These are phyloP conservation scores for Platycheirus albimanus DNA, from an alignment of 2,888 invertebrate species.

Conservation along the genomic window DNA sequence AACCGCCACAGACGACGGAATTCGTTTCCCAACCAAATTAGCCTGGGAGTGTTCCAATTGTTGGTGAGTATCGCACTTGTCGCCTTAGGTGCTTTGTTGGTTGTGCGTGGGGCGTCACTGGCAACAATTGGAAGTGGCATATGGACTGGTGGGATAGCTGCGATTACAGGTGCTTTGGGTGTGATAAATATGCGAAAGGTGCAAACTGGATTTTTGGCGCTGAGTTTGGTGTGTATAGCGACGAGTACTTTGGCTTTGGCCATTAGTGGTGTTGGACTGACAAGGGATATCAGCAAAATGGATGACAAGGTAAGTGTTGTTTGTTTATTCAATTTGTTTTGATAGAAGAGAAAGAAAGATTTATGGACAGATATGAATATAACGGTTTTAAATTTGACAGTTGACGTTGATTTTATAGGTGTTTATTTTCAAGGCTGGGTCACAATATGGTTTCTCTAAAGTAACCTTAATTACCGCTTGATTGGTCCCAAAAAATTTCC, in stretches of 20 bases:
- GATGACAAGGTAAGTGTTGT: conserved; percentile 76
- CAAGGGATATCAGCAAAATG: conserved; percentile 81
- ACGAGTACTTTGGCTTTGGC: conserved; percentile 82
- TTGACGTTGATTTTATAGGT: too few relatives aligned
- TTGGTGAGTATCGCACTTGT: conserved; percentile 80
- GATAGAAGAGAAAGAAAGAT: too few relatives aligned
- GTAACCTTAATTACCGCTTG: too few relatives aligned
- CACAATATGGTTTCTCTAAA: too few relatives aligned
- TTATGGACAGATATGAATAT: too few relatives aligned
- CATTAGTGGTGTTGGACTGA: conserved; percentile 81
- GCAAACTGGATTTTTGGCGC: conserved; percentile 81
- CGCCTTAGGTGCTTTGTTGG: conserved; percentile 80
- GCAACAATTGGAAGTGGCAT: conserved; percentile 81
- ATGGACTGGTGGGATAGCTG: conserved; percentile 81
- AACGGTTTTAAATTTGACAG: too few relatives aligned
- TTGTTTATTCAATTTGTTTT: too few relatives aligned
- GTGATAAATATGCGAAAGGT: conserved; percentile 82
- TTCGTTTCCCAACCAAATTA: conserved; percentile 80
- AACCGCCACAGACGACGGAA: conserved; percentile 77
- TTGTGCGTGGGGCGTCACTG: conserved; percentile 81
- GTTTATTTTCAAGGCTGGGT: too few relatives aligned
- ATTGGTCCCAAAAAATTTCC: too few relatives aligned
- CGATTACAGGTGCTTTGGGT: conserved; percentile 81
- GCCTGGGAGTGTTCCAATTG: conserved; percentile 80
- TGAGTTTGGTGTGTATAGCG: conserved; percentile 82